Conservation (phyloP, 2,888 invertebrate genomes). For the Cephus nigrinus region DNA sequence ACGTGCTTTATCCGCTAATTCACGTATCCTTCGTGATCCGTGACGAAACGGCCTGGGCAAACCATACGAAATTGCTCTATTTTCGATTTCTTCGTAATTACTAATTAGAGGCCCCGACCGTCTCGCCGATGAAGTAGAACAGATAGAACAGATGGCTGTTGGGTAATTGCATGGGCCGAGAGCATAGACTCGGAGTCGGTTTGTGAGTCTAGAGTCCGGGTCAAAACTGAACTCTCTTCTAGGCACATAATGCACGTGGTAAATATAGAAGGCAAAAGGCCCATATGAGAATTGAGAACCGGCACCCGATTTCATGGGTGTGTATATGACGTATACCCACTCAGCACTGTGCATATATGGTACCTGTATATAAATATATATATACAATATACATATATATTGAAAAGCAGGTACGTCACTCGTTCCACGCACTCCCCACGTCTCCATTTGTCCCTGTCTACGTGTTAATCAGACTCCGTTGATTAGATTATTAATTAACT, state of each 20-base stretch:
- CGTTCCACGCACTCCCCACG: not conserved
- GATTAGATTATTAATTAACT: constrained; percentile 44
- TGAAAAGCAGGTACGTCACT: too few relatives aligned
- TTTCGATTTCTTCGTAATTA: constrained; percentile 48
- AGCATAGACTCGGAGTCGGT: not conserved
- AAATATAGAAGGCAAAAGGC: too few relatives aligned
- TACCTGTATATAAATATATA: too few relatives aligned
- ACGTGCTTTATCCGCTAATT: too few relatives aligned
- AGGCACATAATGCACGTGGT: not conserved
- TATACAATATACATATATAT: too few relatives aligned
- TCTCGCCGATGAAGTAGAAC: constrained; percentile 42
- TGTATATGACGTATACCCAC: too few relatives aligned
- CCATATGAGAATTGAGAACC: too few relatives aligned
- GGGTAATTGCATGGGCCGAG: constrained; percentile 40
- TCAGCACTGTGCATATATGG: too few relatives aligned
- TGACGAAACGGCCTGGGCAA: not conserved
- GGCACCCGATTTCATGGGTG: too few relatives aligned
- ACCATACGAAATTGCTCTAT: constrained; percentile 33
- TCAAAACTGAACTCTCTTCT: not conserved
- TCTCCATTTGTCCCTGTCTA: constrained; percentile 32
- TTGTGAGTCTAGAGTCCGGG: too few relatives aligned
- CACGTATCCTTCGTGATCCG: not conserved
- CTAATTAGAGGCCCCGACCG: constrained; percentile 43
- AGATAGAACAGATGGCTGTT: constrained; percentile 41
- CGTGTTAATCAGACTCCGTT: constrained; percentile 38